Evolutionary conservation across 2,113 vertebrate species (phyloP).

Genomic region (Steatornis caripensis): DNA sequence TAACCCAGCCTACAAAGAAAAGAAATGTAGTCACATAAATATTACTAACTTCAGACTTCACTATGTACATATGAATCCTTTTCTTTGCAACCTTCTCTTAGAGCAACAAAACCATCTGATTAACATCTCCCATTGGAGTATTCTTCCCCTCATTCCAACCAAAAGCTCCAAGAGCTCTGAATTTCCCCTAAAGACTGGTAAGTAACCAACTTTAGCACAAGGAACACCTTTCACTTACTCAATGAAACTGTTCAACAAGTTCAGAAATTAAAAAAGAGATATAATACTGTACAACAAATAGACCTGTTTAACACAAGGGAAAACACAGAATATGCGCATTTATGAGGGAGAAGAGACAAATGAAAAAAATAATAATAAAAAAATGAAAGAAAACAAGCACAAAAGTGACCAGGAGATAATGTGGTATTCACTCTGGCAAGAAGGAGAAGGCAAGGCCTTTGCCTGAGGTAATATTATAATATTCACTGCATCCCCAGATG

Average conservation of each 20-base stretch:
- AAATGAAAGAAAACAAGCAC: neutral
- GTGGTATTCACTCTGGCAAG: neutral
- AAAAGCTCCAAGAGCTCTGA: neutral
- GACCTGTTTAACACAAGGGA: neutral
- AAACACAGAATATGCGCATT: neutral
- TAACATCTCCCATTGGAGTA: neutral
- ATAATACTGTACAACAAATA: neutral
- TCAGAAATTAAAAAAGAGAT: neutral
- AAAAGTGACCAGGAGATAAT: neutral
- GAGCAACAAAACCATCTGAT: neutral
- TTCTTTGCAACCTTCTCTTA: neutral
- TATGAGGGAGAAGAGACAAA: fast-evolving
- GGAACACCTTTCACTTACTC: neutral
- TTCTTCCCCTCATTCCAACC: neutral
- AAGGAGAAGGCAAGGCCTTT: neutral
- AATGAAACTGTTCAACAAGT: neutral
- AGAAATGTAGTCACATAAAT: neutral
- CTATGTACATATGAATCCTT: neutral
- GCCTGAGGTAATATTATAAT: fast-evolving
- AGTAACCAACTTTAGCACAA: neutral
- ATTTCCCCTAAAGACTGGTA: neutral
- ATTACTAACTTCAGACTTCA: neutral
- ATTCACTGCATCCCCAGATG: neutral
- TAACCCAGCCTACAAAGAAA: constrained; percentile 86
- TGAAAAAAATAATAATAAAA: neutral